Percentiles rank a stretch among this genome's conserved stretches.
These are phyloP conservation scores for Drosophila demipolita DNA, from an alignment of 2,888 invertebrate genomes.

Conservation along the genomic window DNA sequence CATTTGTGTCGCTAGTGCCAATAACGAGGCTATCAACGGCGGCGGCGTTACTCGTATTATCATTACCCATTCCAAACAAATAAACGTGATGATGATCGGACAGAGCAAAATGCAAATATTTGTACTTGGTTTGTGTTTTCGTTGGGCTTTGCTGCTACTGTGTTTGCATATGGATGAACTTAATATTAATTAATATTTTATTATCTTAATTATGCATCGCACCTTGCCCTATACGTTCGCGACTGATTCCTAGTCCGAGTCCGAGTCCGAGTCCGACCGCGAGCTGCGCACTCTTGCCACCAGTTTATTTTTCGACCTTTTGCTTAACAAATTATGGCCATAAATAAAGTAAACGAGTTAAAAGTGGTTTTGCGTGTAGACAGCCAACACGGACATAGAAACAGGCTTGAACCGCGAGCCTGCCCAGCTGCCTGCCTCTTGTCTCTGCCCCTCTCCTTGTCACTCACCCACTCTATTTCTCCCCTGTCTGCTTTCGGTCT, in stretches of 20 bases:
- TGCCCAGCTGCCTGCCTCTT: neutral
- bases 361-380: slow-evolving; percentile 75
- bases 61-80: slow-evolving; percentile 61
- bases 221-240: slow-evolving; percentile 60
- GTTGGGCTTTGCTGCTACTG: slow-evolving; percentile 37
- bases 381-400: slow-evolving; percentile 33
- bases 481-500: slow-evolving; percentile 54
- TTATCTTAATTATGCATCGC: slow-evolving; percentile 84
- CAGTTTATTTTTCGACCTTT: slow-evolving; percentile 79
- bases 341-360: slow-evolving; percentile 83
- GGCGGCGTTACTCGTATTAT: slow-evolving; percentile 26
- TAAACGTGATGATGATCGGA: slow-evolving; percentile 53
- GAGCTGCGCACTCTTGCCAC: slow-evolving; percentile 58
- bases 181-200: slow-evolving; percentile 84
- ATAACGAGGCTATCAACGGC: slow-evolving; percentile 77
- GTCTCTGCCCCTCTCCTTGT: neutral
- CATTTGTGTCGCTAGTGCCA: slow-evolving; percentile 48
- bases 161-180: slow-evolving; percentile 77
- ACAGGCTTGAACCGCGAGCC: slow-evolving; percentile 18
- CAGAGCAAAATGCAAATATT: slow-evolving; percentile 67
- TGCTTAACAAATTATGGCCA: slow-evolving; percentile 82
- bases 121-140: slow-evolving; percentile 52
- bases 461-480: neutral
- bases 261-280: slow-evolving; percentile 9
- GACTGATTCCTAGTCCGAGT: slow-evolving; percentile 20